These are phyloP conservation scores for Onychostoma macrolepis DNA, from an alignment of 2,113 vertebrate species.

Conservation along the genomic window DNA sequence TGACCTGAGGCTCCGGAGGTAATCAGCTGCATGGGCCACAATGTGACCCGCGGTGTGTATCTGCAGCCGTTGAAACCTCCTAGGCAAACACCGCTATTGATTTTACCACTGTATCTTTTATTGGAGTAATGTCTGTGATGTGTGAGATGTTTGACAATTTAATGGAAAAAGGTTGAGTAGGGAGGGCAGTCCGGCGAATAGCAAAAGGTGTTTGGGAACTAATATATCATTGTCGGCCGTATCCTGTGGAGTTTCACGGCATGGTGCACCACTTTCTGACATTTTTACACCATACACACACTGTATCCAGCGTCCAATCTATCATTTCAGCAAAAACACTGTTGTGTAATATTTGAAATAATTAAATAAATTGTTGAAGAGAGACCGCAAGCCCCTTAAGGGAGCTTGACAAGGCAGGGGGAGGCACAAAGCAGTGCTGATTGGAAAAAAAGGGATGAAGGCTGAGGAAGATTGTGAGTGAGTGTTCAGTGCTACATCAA, in stretches of 20 bases:
- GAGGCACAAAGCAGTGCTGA: constrained; percentile 17
- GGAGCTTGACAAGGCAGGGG: not conserved
- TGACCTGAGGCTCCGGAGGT: constrained; percentile 21
- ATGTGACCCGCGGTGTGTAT: constrained; percentile 24
- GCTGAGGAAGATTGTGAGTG: constrained; percentile 9
- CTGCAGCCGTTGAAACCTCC: constrained; percentile 4
- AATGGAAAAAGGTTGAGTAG: constrained; percentile 52
- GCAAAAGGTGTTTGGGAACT: constrained; percentile 50
- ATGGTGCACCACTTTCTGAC: constrained; percentile 28
- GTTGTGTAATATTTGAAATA: constrained; percentile 35
- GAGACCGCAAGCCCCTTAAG: constrained; percentile 11
- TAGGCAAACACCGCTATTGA: constrained; percentile 47
- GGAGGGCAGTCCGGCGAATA: constrained; percentile 45
- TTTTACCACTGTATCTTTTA: constrained; percentile 46
- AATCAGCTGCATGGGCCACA: constrained; percentile 35
- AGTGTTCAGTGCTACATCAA: constrained; percentile 33
- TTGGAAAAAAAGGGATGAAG: not conserved
- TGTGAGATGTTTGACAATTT: constrained; percentile 64
- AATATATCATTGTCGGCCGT: constrained; percentile 36
- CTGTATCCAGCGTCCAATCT: constrained; percentile 26
- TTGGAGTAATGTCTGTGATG: constrained; percentile 55
- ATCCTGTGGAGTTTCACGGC: constrained; percentile 25
- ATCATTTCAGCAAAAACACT: constrained; percentile 19
- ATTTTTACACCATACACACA: constrained; percentile 8
- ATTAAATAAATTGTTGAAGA: constrained; percentile 34